Evolutionary conservation across 2,113 vertebrate species (phyloP).

Genomic region (Mellivora capensis): DNA sequence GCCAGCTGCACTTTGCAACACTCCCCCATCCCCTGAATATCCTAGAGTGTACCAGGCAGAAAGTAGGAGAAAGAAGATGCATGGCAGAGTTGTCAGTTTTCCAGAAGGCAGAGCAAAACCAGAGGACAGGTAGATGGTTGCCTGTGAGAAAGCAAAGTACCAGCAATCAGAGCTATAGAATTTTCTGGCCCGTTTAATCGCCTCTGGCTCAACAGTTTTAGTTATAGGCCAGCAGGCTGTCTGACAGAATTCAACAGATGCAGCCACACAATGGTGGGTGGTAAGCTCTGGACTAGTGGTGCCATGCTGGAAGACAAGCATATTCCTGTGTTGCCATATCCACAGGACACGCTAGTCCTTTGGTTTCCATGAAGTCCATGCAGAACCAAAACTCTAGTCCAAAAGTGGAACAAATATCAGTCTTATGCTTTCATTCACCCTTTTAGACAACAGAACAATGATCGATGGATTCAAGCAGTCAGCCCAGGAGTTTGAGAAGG

Average conservation of each 20-base stretch:
- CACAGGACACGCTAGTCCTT: not conserved
- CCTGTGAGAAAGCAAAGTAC: not conserved
- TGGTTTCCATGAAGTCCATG: not conserved
- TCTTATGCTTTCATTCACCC: not conserved
- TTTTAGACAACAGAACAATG: not conserved
- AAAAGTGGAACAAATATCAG: not conserved
- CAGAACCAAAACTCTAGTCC: not conserved
- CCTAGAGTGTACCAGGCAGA: not conserved
- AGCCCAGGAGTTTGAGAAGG: not conserved
- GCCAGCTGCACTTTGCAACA: not conserved
- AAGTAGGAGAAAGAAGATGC: not conserved
- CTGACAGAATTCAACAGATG: not conserved
- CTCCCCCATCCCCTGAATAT: not conserved
- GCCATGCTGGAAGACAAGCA: not conserved
- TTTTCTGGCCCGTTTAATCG: not conserved
- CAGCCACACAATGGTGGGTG: not conserved
- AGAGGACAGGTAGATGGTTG: not conserved
- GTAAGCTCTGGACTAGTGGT: not conserved
- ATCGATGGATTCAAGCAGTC: not conserved
- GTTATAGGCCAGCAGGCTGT: not conserved
- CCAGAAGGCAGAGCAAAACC: not conserved
- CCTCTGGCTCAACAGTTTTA: not conserved
- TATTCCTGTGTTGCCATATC: not conserved
- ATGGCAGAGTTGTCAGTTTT: not conserved
- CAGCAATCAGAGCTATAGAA: not conserved